Evolutionary conservation across 1,140 invertebrate species (phyloP).

Genomic region (Hetaerina americana): DNA sequence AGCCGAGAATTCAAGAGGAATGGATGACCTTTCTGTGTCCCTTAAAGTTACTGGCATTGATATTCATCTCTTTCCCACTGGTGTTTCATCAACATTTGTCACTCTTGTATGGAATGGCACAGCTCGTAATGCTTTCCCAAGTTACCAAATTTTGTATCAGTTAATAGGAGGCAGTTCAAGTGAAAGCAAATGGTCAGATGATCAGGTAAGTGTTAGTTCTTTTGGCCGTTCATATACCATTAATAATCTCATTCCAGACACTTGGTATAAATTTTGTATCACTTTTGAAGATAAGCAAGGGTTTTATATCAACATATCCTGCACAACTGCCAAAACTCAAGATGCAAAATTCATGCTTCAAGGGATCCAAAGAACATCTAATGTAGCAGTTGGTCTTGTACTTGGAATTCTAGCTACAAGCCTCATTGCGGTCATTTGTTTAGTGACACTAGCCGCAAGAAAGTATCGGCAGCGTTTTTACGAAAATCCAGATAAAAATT

Average conservation of each 20-base stretch:
- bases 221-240: constrained; percentile 1
- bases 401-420: neutral
- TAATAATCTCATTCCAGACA: neutral
- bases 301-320: constrained; percentile 1
- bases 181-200: neutral
- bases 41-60: constrained; percentile 1
- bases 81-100: constrained; percentile 1
- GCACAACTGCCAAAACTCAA: neutral
- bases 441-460: neutral
- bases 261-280: neutral
- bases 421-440: neutral
- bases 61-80: constrained; percentile 1
- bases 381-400: neutral
- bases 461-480: neutral
- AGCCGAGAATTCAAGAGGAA: neutral
- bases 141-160: neutral
- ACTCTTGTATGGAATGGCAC: constrained; percentile 5
- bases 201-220: neutral
- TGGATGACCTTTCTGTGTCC: neutral
- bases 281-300: constrained; percentile 5
- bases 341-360: constrained; percentile 1
- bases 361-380: neutral
- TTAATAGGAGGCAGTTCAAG: neutral
- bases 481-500: neutral
- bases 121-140: constrained; percentile 1